Evolutionary conservation across 2,113 vertebrate species (phyloP).

Genomic region (Sakesphorus luctuosus): DNA sequence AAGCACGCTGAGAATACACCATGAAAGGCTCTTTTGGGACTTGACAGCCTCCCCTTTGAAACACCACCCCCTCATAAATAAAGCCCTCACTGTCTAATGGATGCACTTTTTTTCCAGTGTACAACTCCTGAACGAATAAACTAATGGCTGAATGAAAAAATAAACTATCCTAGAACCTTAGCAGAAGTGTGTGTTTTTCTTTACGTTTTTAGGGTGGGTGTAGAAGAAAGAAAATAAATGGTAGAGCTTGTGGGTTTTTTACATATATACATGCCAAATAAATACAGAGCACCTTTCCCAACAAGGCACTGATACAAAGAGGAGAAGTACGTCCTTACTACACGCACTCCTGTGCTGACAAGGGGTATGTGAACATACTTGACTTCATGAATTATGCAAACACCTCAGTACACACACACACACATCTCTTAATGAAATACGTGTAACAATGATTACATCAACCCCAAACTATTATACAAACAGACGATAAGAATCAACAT

Average conservation of each 20-base stretch:
- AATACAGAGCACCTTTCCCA: slow-evolving; percentile 38
- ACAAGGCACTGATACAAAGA: neutral
- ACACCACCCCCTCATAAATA: slow-evolving; percentile 68
- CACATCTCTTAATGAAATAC: slow-evolving; percentile 55
- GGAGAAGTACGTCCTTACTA: neutral
- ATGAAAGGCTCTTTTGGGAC: slow-evolving; percentile 69
- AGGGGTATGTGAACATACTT: slow-evolving; percentile 46
- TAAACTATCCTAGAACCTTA: slow-evolving; percentile 60
- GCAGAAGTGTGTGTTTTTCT: slow-evolving; percentile 67
- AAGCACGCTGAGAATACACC: slow-evolving; percentile 71
- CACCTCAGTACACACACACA: slow-evolving; percentile 4
- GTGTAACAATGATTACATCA: slow-evolving; percentile 60
- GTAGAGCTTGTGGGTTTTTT: slow-evolving; percentile 51
- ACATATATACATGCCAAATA: slow-evolving; percentile 12
- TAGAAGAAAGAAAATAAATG: slow-evolving; percentile 69
- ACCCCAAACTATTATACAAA: slow-evolving; percentile 68
- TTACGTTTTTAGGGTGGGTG: slow-evolving; percentile 57
- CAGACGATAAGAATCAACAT: slow-evolving; percentile 53
- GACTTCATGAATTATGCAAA: slow-evolving; percentile 70
- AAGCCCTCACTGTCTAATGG: slow-evolving; percentile 74
- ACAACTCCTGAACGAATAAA: slow-evolving; percentile 73
- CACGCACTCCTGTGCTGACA: slow-evolving; percentile 3
- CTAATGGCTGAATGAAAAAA: slow-evolving; percentile 76
- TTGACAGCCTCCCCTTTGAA: slow-evolving; percentile 69
- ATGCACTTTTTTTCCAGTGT: slow-evolving; percentile 68